Percentiles rank a stretch among this genome's conserved stretches.
Evolutionary conservation across 2,797 vertebrate genomes (phyloP).

Genomic region (Darevskia nairensis): DNA sequence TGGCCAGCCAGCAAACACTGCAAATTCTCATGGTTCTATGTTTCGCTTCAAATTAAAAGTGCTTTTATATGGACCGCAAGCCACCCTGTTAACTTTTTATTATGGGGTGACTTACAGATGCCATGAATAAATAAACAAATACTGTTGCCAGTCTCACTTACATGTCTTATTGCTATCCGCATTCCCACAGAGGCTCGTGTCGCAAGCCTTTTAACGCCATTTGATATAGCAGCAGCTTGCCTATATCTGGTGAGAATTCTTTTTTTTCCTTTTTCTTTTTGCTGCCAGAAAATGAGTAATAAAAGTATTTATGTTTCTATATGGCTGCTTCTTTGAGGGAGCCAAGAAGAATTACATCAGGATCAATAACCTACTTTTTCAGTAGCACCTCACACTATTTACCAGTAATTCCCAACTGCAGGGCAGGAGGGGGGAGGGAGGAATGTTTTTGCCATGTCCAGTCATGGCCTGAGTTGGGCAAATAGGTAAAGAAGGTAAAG

Average conservation of each 20-base stretch:
- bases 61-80: too few species aligned
- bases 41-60: too few species aligned
- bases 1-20: too few species aligned
- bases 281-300: constrained; percentile 12
- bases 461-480: too few species aligned
- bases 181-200: too few species aligned
- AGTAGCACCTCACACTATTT: background rate
- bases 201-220: background rate
- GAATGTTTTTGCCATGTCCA: background rate
- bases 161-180: background rate
- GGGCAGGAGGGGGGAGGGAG: background rate
- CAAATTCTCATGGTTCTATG: too few species aligned
- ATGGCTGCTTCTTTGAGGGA: background rate
- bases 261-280: background rate
- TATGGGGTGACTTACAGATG: too few species aligned
- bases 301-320: constrained; percentile 1
- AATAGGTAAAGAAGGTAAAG: background rate
- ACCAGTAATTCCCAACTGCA: background rate
- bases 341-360: background rate
- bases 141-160: background rate
- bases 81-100: too few species aligned
- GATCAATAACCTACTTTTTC: background rate
- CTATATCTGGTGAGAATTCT: background rate
- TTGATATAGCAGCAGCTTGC: background rate
- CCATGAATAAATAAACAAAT: too few species aligned